Conservation (phyloP, 2,113 vertebrate genomes). For the Okapia johnstoni region DNA sequence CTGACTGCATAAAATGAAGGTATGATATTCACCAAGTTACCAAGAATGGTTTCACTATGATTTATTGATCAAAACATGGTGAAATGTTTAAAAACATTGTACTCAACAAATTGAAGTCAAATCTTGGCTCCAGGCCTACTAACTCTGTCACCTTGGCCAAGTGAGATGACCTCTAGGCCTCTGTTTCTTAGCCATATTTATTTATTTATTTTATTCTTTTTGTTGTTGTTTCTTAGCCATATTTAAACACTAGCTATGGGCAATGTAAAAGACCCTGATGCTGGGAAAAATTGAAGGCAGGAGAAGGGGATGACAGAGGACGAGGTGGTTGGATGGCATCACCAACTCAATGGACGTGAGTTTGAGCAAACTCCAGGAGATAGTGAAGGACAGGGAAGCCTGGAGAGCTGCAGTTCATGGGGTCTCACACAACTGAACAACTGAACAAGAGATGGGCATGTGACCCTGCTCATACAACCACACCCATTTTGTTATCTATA, state of each 20-base stretch:
- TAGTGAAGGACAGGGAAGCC: neutral
- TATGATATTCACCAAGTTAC: constrained; percentile 44
- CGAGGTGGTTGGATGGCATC: neutral
- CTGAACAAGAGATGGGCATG: neutral
- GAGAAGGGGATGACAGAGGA: neutral
- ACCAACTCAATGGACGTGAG: neutral
- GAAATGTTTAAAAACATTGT: neutral
- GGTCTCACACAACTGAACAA: rapidly evolving
- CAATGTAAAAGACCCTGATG: neutral
- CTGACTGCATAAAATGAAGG: constrained; percentile 40
- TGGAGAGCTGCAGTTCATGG: neutral
- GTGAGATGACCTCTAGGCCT: neutral
- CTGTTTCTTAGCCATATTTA: neutral
- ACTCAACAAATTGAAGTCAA: neutral
- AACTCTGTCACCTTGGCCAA: neutral
- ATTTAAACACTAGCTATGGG: neutral
- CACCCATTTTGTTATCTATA: too few species aligned
- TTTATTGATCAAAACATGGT: constrained; percentile 44
- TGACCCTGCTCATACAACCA: neutral
- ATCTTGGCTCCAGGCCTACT: neutral
- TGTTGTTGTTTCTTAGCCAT: neutral
- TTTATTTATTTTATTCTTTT: too few species aligned
- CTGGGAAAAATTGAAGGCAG: neutral
- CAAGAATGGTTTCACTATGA: constrained; percentile 27
- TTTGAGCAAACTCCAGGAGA: neutral